A percentile compares a stretch with the other conserved stretches of the same genome.
These are phyloP conservation scores for Scomberomorus guttatus DNA, from an alignment of 2,797 vertebrate genomes.

Conservation along the genomic window DNA sequence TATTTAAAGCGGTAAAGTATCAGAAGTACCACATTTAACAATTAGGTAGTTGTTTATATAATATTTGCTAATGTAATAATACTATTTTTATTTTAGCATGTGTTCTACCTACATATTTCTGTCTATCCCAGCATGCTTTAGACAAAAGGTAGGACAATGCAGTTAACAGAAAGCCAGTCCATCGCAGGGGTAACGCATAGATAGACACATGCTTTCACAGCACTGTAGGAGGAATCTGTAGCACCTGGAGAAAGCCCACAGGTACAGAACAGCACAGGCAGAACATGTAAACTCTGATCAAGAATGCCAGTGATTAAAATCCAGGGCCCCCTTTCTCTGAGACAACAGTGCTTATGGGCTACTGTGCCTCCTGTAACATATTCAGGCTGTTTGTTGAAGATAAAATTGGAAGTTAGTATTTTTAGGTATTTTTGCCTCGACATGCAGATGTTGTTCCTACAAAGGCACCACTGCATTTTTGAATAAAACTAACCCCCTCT, in stretches of 20 bases:
- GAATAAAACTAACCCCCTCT: neutral
- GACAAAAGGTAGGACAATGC: too few relatives aligned
- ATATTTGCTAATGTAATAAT: too few relatives aligned
- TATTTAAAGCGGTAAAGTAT: neutral
- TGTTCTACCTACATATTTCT: neutral
- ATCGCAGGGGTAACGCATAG: neutral
- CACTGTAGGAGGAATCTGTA: neutral
- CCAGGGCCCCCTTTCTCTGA: neutral
- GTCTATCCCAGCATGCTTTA: neutral
- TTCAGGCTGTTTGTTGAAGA: neutral
- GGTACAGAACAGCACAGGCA: neutral
- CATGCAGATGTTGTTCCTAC: neutral
- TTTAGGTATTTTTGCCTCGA: too few relatives aligned
- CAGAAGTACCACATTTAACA: neutral
- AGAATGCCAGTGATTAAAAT: neutral
- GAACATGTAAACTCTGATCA: neutral
- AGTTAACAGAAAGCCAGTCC: too few relatives aligned
- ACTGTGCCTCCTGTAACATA: constrained; percentile 14
- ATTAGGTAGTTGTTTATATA: too few relatives aligned
- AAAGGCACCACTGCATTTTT: constrained; percentile 13
- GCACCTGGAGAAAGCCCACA: too few relatives aligned
- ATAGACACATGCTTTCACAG: neutral
- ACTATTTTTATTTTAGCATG: neutral
- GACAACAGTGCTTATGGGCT: constrained; percentile 8
- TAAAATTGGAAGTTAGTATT: neutral